phyloP scores from a whole-genome alignment of 53 echinoderm and acorn worm species.

The Arbacia lixula region DNA sequence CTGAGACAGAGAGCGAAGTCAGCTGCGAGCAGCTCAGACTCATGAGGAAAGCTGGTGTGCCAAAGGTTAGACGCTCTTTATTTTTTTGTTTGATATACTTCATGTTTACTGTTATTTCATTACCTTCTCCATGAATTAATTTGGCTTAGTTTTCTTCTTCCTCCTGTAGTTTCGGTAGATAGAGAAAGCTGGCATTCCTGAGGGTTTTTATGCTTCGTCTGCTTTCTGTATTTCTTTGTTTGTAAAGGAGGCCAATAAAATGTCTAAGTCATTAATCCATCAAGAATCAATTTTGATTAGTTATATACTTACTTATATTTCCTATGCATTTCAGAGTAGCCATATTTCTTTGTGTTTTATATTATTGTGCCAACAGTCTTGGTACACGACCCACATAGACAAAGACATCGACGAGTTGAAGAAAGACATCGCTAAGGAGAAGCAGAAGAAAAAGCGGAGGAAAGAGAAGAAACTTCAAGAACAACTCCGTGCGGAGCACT shows the following conservation, averaged over 20 bases:
- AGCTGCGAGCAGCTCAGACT: conserved; percentile 29
- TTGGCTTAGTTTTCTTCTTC: not conserved
- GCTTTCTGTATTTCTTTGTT: no score
- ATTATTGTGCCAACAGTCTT: conserved; percentile 16
- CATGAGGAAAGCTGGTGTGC: conserved; percentile 46
- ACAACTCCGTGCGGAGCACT: not conserved
- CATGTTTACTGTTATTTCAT: not conserved
- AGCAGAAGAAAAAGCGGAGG: conserved; percentile 12
- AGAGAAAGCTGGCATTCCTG: no score
- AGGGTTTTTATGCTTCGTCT: no score
- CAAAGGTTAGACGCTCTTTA: conserved; percentile 3
- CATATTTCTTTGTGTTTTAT: not conserved
- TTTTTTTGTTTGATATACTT: not conserved
- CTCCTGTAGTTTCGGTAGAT: not conserved
- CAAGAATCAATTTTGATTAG: no score
- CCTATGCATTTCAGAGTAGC: no score
- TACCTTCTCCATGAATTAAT: not conserved
- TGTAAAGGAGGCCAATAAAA: no score
- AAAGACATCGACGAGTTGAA: conserved; percentile 27
- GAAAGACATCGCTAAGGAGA: conserved; percentile 45
- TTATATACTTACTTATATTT: no score
- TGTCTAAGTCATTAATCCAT: no score
- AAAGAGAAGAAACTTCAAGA: conserved; percentile 37
- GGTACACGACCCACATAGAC: conserved; percentile 49
- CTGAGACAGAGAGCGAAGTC: conserved; percentile 30